These are phyloP conservation scores for Lithophane ornitopus DNA, from an alignment of 2,888 invertebrate species.

Conservation along the genomic window DNA sequence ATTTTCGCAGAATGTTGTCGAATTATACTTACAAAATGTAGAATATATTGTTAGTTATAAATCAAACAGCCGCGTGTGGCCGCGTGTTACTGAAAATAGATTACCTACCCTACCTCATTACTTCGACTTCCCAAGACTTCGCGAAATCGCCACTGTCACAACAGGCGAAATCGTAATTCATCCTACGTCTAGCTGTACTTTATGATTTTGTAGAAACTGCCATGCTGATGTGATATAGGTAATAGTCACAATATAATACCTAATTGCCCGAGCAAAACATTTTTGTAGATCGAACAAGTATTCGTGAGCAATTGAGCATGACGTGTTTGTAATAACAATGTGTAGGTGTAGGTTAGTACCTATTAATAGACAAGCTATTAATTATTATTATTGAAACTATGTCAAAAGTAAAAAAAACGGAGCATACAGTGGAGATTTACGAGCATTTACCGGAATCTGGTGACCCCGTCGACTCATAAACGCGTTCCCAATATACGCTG, in stretches of 20 bases:
- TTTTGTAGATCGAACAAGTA: conserved; percentile 8
- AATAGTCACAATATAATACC: neutral
- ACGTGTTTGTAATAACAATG: conserved; percentile 34
- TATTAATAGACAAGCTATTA: conserved; percentile 68
- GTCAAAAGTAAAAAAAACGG: conserved; percentile 83
- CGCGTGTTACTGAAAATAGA: conserved; percentile 28
- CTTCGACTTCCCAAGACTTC: conserved; percentile 27
- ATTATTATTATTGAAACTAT: conserved; percentile 77
- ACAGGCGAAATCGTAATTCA: conserved; percentile 30
- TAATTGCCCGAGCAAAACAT: neutral
- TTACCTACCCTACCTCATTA: conserved; percentile 15
- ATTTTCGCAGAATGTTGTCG: conserved; percentile 33
- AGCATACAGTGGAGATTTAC: conserved; percentile 81
- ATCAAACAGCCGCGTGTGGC: conserved; percentile 14
- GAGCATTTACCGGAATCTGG: conserved; percentile 87
- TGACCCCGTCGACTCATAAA: conserved; percentile 87
- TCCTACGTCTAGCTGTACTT: neutral
- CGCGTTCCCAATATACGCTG: conserved; percentile 81
- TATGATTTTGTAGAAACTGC: conserved; percentile 27
- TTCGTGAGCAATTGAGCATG: conserved; percentile 23
- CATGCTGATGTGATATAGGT: neutral
- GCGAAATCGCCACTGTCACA: conserved; percentile 15
- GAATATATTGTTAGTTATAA: conserved; percentile 10
- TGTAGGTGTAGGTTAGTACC: conserved; percentile 32
- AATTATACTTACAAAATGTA: conserved; percentile 18